Evolutionary conservation across 2,888 invertebrate species (phyloP), one percentile per base, ranked within the genome.

Genomic region (Eristalis tenax): DNA sequence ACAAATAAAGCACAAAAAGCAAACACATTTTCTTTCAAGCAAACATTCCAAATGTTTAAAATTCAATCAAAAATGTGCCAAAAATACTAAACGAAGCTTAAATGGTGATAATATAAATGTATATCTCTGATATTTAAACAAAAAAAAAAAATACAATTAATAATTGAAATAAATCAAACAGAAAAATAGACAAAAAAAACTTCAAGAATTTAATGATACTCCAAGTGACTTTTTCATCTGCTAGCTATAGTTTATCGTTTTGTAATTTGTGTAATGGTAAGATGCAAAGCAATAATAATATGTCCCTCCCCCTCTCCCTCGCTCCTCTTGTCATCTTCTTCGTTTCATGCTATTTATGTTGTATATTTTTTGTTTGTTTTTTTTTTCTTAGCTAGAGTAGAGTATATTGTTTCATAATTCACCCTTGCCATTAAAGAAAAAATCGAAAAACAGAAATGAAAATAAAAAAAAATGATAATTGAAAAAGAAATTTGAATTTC

Each of bases 101-200:
- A 68, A 86, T 76, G 77, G 80, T 83, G 83, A 85, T 77, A 81
- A 69, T 88, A 69, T 88, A 85, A 89, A 89, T 82, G 84, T 83
- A 89, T 87, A 73, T 84, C 84, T 89, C 88, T 88, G 88, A 89
- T 86, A 69, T 79, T 79, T 81, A 74, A 79, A 69, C 83, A 73
- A 88, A 75, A 18, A 56, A 87, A 50, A 56, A 40, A 70, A 75
- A 43, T 73, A 78, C 76, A 74, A 82, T 84, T 35, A 79, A 13
- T 13, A 38, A 38, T 38, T 38, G 38, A 69, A n/a, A 28, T 59
- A 82, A 57, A 43, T 15, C 57, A 69, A 76, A 57, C 18, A 56
- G 57, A 64, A 66, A 38, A 70, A 35, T 66, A 35, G 74, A 68
- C 65, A 71, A 26, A 15, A 74, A 38, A 65, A 88, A 23, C 77